These are phyloP conservation scores for Calameuta pallipes DNA, from an alignment of 2,888 invertebrate species.

Conservation along the genomic window DNA sequence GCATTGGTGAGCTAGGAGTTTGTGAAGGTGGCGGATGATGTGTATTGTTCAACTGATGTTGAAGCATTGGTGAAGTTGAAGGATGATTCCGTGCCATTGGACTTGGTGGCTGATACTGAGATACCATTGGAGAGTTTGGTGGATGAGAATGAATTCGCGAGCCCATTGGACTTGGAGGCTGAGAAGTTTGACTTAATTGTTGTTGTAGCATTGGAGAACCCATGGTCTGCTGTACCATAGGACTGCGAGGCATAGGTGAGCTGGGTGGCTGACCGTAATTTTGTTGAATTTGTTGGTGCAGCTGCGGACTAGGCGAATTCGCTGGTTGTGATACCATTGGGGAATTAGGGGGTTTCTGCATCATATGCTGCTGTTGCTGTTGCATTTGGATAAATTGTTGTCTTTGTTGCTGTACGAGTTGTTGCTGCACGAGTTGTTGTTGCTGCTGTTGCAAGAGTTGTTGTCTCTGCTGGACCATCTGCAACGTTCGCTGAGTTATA, in stretches of 20 bases:
- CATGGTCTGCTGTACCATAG: slow-evolving; percentile 64
- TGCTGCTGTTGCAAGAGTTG: slow-evolving; percentile 52
- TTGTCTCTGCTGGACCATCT: slow-evolving; percentile 42
- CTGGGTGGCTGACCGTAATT: slow-evolving; percentile 67
- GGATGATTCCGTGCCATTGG: slow-evolving; percentile 60
- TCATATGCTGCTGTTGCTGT: slow-evolving; percentile 61
- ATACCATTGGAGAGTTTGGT: slow-evolving; percentile 60
- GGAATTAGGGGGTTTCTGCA: slow-evolving; percentile 65
- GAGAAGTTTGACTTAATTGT: slow-evolving; percentile 59
- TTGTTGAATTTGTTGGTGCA: slow-evolving; percentile 61
- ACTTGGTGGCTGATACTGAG: slow-evolving; percentile 65
- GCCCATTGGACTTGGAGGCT: slow-evolving; percentile 65
- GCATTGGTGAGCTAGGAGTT: slow-evolving; percentile 67
- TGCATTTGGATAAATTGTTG: slow-evolving; percentile 61
- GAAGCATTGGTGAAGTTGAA: slow-evolving; percentile 67
- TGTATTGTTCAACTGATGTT: slow-evolving; percentile 61
- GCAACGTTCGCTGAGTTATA: slow-evolving; percentile 36
- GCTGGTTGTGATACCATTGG: slow-evolving; percentile 63
- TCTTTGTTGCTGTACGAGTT: slow-evolving; percentile 49
- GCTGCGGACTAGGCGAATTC: slow-evolving; percentile 64
- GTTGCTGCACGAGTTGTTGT: slow-evolving; percentile 33
- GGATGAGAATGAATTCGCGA: slow-evolving; percentile 58
- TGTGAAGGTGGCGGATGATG: slow-evolving; percentile 67
- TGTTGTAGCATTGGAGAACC: slow-evolving; percentile 66
- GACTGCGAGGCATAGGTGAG: slow-evolving; percentile 67